These are phyloP conservation scores for Lasiurus borealis DNA, from an alignment of 2,113 vertebrate genomes.

Conservation along the genomic window DNA sequence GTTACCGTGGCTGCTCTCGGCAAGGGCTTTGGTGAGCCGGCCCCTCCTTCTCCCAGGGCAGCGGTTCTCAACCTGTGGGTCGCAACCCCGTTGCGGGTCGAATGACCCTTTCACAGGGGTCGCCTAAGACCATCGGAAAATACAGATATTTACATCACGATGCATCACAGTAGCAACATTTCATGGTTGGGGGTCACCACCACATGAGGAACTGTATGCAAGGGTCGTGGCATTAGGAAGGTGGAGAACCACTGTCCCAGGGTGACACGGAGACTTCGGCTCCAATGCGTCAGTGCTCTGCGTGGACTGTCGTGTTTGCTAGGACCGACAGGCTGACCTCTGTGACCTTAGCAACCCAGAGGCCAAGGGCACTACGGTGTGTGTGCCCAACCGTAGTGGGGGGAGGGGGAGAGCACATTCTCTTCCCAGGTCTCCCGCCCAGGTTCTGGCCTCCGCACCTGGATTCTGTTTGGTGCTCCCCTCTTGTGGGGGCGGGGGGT, in stretches of 20 bases:
- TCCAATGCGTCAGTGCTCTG: neutral
- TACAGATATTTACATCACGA: too few relatives aligned
- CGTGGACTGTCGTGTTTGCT: neutral
- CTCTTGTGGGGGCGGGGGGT: too few relatives aligned
- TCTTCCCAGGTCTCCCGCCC: fast-evolving
- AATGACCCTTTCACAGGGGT: too few relatives aligned
- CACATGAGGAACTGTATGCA: too few relatives aligned
- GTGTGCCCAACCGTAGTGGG: fast-evolving
- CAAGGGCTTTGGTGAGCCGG: neutral
- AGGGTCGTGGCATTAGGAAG: too few relatives aligned
- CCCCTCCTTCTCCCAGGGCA: neutral
- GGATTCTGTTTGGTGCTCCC: fast-evolving
- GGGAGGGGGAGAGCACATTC: fast-evolving
- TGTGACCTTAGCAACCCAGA: neutral
- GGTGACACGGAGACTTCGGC: too few relatives aligned
- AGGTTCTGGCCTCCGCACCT: fast-evolving
- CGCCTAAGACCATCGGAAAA: fast-evolving
- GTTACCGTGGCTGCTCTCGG: neutral
- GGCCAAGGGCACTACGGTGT: neutral
- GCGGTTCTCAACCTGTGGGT: too few relatives aligned
- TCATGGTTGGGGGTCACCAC: too few relatives aligned
- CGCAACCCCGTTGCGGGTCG: too few relatives aligned
- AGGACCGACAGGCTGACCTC: neutral
- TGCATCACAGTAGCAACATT: too few relatives aligned
- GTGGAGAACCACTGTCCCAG: too few relatives aligned